phyloP scores from a whole-genome alignment of 2,797 vertebrate genomes.

The Lacerta viridis region DNA sequence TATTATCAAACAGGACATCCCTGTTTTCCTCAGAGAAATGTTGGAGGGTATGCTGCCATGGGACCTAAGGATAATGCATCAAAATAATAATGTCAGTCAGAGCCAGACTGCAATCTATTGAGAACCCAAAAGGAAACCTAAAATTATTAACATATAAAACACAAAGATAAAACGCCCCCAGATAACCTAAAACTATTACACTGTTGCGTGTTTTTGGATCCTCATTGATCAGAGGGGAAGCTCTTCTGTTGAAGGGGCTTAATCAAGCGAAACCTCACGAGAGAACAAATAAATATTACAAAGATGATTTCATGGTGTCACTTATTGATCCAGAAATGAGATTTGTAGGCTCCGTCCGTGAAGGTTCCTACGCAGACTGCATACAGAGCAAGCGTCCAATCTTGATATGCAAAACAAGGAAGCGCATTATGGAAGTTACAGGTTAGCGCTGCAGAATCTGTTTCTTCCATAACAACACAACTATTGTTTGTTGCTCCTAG shows the following conservation, averaged over 20 bases:
- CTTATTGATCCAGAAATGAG: not conserved
- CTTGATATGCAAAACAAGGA: not conserved
- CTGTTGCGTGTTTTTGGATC: not conserved
- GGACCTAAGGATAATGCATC: too few species aligned
- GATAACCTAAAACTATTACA: not conserved
- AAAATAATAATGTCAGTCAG: too few species aligned
- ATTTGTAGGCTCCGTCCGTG: not conserved
- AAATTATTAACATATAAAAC: not conserved
- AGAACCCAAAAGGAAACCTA: not conserved
- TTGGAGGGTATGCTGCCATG: too few species aligned
- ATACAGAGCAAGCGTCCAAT: not conserved
- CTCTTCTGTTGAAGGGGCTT: not conserved
- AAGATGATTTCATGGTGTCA: slow-evolving; percentile 18
- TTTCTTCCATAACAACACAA: not conserved
- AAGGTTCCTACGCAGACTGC: not conserved
- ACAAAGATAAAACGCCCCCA: not conserved
- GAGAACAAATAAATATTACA: slow-evolving; percentile 17
- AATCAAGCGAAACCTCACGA: not conserved
- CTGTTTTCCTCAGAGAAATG: too few species aligned
- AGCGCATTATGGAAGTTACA: not conserved
- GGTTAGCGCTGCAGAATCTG: not conserved
- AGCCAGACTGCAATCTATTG: not conserved
- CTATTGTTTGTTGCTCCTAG: not conserved
- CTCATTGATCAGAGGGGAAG: not conserved
- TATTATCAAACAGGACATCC: too few species aligned